These are phyloP conservation scores for Megathymus violae DNA, from an alignment of 1,140 invertebrate species.

Conservation along the genomic window DNA sequence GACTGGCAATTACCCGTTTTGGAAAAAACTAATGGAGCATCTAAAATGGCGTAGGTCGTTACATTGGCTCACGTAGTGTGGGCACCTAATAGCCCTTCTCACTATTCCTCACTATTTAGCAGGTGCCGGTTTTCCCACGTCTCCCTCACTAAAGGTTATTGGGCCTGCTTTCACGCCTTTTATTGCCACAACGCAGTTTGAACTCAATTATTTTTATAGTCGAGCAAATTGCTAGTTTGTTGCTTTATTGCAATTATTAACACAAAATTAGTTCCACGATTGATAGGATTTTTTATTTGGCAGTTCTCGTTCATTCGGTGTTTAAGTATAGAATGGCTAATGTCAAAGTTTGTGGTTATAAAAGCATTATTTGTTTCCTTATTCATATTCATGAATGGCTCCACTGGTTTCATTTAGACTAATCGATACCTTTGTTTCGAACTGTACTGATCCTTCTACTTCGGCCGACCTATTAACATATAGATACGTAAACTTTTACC, in stretches of 20 bases:
- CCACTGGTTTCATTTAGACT: neutral
- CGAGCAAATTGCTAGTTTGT: slow-evolving; percentile 81
- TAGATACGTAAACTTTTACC: too few relatives aligned
- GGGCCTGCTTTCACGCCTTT: slow-evolving; percentile 80
- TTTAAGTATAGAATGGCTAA: slow-evolving; percentile 5
- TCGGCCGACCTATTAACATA: too few relatives aligned
- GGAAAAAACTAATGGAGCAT: slow-evolving; percentile 49
- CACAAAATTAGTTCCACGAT: slow-evolving; percentile 75
- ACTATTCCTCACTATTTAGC: slow-evolving; percentile 72
- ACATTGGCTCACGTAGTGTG: slow-evolving; percentile 64
- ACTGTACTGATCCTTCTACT: too few relatives aligned
- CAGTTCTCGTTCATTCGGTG: slow-evolving; percentile 34
- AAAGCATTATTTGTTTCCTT: slow-evolving; percentile 12
- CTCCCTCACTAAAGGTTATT: slow-evolving; percentile 75
- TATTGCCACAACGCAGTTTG: slow-evolving; percentile 81
- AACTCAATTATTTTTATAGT: slow-evolving; percentile 84
- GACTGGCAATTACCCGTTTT: slow-evolving; percentile 26
- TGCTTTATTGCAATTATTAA: slow-evolving; percentile 81
- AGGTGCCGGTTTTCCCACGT: slow-evolving; percentile 74
- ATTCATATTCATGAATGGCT: slow-evolving; percentile 18
- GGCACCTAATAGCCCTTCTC: slow-evolving; percentile 68
- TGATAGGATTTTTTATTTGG: slow-evolving; percentile 61
- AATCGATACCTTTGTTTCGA: neutral
- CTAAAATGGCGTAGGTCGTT: slow-evolving; percentile 60
- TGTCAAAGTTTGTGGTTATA: neutral